These are phyloP conservation scores for Anthopleura sola DNA, from an alignment of 64 coral and sea anemone species.

Conservation along the genomic window DNA sequence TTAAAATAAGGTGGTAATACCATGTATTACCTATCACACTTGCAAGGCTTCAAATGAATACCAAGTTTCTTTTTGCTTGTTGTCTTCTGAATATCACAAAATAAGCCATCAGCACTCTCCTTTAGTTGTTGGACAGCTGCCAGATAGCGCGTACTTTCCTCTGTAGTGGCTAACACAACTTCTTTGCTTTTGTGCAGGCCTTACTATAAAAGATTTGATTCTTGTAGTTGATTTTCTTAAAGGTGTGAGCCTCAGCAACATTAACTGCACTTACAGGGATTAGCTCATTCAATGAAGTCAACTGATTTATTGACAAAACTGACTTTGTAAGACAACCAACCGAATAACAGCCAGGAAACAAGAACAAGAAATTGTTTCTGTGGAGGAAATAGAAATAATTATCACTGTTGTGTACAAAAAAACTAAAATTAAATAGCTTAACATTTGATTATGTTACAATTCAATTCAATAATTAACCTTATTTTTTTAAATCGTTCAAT, in stretches of 20 bases:
- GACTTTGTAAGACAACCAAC: conserved; percentile 31
- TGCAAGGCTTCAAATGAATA: conserved; percentile 14
- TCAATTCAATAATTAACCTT: no score
- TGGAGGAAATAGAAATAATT: not conserved
- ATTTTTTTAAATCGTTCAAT: no score
- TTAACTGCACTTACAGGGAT: conserved; percentile 45
- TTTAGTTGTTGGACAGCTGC: conserved; percentile 45
- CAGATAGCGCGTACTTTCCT: conserved; percentile 23
- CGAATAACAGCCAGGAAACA: conserved; percentile 41
- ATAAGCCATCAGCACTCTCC: not conserved
- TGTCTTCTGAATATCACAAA: conserved; percentile 14
- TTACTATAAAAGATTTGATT: conserved; percentile 48
- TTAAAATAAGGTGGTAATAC: no score
- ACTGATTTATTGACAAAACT: conserved; percentile 16
- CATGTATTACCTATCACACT: conserved; percentile 1
- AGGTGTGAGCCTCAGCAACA: conserved; percentile 17
- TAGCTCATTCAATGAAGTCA: conserved; percentile 34
- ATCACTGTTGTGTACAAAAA: no score
- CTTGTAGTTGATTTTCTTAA: conserved; percentile 43
- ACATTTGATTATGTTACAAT: no score
- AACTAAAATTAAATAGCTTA: no score
- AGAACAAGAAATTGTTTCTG: conserved; percentile 6
- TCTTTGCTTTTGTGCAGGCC: conserved; percentile 38
- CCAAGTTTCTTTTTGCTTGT: conserved; percentile 37
- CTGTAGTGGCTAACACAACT: conserved; percentile 34